Base-by-base conservation (phyloP, 1,140 invertebrate species). In the Popillia japonica region DNA sequence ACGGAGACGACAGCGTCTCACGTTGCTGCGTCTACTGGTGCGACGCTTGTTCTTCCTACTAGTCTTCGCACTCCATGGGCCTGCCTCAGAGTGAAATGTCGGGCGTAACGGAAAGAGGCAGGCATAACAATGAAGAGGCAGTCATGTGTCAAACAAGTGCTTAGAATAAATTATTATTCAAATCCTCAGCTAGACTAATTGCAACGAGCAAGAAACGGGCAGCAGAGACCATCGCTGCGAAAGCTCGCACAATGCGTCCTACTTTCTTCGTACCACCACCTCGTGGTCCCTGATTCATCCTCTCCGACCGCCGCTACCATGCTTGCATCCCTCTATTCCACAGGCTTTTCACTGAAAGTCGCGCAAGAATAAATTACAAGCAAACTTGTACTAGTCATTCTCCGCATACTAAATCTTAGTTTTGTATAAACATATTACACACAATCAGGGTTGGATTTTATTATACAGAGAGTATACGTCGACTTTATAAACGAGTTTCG, bases 371-470 rank as follows among this genome's bases (percentile, higher is more conserved):
- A 83, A 83, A 83, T 83, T 83, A 83, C 82, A 77, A 48, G 77
- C 72, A 79, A 80, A 82, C 79, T 81, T 81, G 82, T 81, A 79
- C 77, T 61, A 79, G 76, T 81, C 80, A 74, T 75, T 77, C 79
- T 74, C 68, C 76, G 82, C 79, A 81, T 80, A 81, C 81, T 80
- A 81, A 83, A 81, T 82, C 82, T 81, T 81, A 79, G 80, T 80
- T 68, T 82, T 82, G 82, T 81, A 82, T 81, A 82, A 82, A 82
- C 80, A 82, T 82, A 82, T 81, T 81, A 82, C 80, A 81, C 72
- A 82, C 79, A 82, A 82, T 81, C 82, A 80, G 76, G 78, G 64
- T 44, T 55, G 82, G 80, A 80, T 81, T 80, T 82, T 80, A 81
- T 82, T 82, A 81, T 80, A 79, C 75, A 34, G 72, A 14, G 10